Percentiles rank a stretch among this genome's conserved stretches.
Evolutionary conservation across 2,113 vertebrate species (phyloP).

Genomic region (Serilophus lunatus): DNA sequence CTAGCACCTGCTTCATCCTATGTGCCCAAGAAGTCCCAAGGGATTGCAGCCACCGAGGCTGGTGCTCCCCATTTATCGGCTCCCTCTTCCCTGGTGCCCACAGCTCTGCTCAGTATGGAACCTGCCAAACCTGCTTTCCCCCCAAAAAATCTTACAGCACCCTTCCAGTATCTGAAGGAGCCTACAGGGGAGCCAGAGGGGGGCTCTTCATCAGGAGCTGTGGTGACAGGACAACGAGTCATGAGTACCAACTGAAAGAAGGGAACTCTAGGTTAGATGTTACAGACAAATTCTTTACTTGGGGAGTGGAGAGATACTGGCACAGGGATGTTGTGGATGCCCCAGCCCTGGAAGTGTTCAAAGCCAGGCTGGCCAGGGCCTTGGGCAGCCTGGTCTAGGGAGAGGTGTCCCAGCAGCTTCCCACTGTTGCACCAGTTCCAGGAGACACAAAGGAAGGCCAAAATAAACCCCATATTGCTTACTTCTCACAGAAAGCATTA

Average conservation of each 20-base stretch:
- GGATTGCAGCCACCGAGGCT: not conserved
- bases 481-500: not conserved
- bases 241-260: not conserved
- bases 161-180: fast-evolving
- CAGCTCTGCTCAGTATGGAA: not conserved
- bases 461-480: not conserved
- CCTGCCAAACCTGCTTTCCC: not conserved
- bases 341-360: not conserved
- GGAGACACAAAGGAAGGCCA: not conserved
- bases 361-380: not conserved
- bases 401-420: not conserved
- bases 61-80: fast-evolving
- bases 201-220: not conserved
- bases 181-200: not conserved
- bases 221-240: not conserved
- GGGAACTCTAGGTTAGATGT: not conserved
- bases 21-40: not conserved
- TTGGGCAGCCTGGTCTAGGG: not conserved
- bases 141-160: fast-evolving
- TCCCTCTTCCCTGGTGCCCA: fast-evolving
- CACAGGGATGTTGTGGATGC: not conserved
- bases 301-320: not conserved
- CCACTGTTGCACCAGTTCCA: not conserved
- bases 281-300: not conserved
- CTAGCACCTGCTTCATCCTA: no score